These are phyloP conservation scores for Channallabes apus DNA, from an alignment of 2,797 vertebrate species.

Conservation along the genomic window DNA sequence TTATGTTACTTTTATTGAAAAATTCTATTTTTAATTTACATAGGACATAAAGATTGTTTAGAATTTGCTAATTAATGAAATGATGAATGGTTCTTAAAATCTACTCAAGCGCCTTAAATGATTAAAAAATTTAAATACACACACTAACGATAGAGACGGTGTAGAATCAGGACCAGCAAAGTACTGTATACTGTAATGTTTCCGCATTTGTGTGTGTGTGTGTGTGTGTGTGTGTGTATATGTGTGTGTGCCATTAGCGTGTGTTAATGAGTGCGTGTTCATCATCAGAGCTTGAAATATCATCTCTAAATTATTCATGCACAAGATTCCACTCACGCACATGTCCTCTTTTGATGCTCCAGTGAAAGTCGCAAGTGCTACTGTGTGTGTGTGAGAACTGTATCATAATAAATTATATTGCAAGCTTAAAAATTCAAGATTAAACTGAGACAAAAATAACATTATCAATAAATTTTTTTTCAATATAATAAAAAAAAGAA, in stretches of 20 bases:
- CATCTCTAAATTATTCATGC: constrained; percentile 12
- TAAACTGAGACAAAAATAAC: no score
- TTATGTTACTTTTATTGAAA: no score
- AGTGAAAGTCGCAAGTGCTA: constrained; percentile 22
- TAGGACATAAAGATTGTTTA: no score
- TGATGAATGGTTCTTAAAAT: neutral
- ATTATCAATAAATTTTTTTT: no score
- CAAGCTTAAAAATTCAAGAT: no score
- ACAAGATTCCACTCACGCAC: neutral
- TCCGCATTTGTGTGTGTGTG: neutral
- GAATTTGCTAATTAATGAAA: neutral
- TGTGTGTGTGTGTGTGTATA: no score
- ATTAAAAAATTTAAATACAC: neutral
- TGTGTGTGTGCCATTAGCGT: neutral
- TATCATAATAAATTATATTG: neutral
- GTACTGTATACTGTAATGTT: neutral
- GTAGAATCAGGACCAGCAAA: neutral
- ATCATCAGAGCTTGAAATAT: neutral
- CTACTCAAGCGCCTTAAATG: neutral
- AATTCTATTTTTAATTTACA: no score
- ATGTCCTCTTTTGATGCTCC: constrained; percentile 14
- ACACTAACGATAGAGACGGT: neutral
- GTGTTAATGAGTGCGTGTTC: neutral
- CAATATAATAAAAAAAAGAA: neutral
- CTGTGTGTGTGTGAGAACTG: constrained; percentile 26